A percentile compares a stretch with the other conserved stretches of the same genome.
These are phyloP conservation scores for Scarus forsteni DNA, from an alignment of 2,797 vertebrate genomes.

Conservation along the genomic window DNA sequence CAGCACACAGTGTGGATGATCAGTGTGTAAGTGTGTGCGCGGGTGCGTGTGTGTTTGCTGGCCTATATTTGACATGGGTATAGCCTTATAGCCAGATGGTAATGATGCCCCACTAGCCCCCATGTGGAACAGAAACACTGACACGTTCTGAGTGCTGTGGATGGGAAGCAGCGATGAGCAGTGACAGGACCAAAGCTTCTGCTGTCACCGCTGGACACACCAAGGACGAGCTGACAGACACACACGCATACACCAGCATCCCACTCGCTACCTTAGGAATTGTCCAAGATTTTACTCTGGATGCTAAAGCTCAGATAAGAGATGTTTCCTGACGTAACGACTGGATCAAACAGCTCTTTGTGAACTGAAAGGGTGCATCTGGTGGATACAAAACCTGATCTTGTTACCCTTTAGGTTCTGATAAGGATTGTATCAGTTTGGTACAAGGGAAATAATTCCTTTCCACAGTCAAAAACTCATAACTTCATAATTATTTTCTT, in stretches of 20 bases:
- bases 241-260: not conserved
- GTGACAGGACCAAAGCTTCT: conserved; percentile 73
- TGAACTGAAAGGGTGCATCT: not conserved
- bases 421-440: too few species aligned
- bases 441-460: too few species aligned
- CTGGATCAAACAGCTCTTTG: not conserved
- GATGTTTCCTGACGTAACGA: not conserved
- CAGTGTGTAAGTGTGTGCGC: conserved; percentile 32
- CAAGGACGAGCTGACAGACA: conserved; percentile 46
- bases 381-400: too few species aligned
- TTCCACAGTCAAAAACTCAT: too few species aligned
- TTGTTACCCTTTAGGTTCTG: too few species aligned
- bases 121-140: conserved; percentile 66
- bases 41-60: conserved; percentile 59
- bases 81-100: conserved; percentile 76
- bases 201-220: conserved; percentile 67
- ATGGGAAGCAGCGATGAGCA: conserved; percentile 64
- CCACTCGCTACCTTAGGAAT: conserved; percentile 1
- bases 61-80: conserved; percentile 69
- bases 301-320: not conserved
- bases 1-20: conserved; percentile 54
- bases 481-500: too few species aligned
- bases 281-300: conserved; percentile 1
- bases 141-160: conserved; percentile 63
- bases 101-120: conserved; percentile 71